Evolutionary conservation across 2,113 vertebrate species (phyloP).

Genomic region (Xyliphius kryptos): DNA sequence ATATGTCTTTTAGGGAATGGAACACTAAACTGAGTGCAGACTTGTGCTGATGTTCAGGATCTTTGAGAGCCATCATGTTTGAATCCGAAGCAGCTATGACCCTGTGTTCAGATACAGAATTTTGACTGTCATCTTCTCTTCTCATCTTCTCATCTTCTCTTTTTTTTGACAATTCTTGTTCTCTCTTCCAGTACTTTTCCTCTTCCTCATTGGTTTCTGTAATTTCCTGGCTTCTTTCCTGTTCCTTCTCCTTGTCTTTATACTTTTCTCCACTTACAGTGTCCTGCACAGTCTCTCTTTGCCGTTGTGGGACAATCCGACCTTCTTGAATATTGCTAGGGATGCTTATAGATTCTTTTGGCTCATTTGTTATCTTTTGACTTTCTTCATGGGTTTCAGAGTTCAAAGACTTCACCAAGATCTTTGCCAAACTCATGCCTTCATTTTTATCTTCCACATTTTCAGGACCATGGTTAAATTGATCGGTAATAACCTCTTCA

Average conservation of each 20-base stretch:
- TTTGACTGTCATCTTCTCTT: too few relatives aligned
- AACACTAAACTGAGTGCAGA: conserved; percentile 56
- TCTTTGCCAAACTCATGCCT: conserved; percentile 57
- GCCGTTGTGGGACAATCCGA: too few relatives aligned
- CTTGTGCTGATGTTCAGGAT: conserved; percentile 51
- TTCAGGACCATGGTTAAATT: conserved; percentile 32
- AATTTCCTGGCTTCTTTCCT: too few relatives aligned
- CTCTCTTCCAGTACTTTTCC: conserved; percentile 14
- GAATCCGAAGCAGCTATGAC: conserved; percentile 28
- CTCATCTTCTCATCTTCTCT: too few relatives aligned
- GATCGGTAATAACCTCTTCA: conserved; percentile 48
- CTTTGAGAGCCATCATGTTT: conserved; percentile 45
- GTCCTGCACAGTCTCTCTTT: too few relatives aligned
- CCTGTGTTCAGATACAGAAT: too few relatives aligned
- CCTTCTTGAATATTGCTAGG: conserved; percentile 6
- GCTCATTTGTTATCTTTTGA: too few relatives aligned
- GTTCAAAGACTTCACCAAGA: conserved; percentile 57
- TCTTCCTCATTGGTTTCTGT: neutral
- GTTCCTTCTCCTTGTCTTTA: too few relatives aligned
- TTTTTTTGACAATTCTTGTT: conserved; percentile 28
- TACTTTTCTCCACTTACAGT: too few relatives aligned
- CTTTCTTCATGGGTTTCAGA: too few relatives aligned
- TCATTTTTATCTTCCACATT: conserved; percentile 50
- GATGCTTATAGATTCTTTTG: too few relatives aligned
- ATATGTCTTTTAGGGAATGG: conserved; percentile 84